Percentiles rank a stretch among this genome's conserved stretches.
phyloP scores from a whole-genome alignment of 1,140 invertebrate species.

The Bombus affinis region DNA sequence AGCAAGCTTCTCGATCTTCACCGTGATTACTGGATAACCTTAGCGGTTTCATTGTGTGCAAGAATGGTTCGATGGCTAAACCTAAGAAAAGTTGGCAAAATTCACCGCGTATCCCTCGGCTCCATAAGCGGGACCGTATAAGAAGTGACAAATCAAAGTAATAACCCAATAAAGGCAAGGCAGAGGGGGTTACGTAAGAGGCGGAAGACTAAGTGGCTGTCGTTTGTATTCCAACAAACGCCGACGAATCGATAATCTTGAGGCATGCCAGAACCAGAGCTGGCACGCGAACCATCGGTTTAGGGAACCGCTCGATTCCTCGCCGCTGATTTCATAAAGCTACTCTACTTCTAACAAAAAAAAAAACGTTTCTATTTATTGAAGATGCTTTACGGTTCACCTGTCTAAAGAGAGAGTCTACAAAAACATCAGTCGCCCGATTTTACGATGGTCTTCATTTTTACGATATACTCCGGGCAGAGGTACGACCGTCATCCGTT shows the following conservation, averaged over 20 bases:
- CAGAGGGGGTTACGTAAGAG: constrained; percentile 34
- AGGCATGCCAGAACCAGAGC: constrained; percentile 1
- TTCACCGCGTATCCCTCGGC: neutral
- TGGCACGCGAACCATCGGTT: constrained; percentile 37
- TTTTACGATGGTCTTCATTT: constrained; percentile 64
- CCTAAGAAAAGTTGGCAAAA: constrained; percentile 29
- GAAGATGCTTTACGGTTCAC: constrained; percentile 22
- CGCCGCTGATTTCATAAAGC: constrained; percentile 33
- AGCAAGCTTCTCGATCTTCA: too few species aligned
- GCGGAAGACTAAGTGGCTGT: constrained; percentile 21
- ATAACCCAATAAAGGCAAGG: constrained; percentile 45
- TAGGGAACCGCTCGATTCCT: neutral
- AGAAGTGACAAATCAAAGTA: constrained; percentile 51
- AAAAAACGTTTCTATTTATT: constrained; percentile 53
- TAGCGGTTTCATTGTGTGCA: too few species aligned
- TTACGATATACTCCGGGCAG: constrained; percentile 57
- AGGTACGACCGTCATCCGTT: constrained; percentile 38
- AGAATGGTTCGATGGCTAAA: neutral
- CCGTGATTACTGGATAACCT: neutral
- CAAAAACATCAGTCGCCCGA: constrained; percentile 31
- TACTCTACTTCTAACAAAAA: neutral
- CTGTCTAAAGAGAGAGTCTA: neutral
- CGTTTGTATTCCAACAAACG: constrained; percentile 43
- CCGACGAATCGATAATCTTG: constrained; percentile 45
- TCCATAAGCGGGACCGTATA: constrained; percentile 12